Percentiles rank a stretch among this genome's conserved stretches.
These are phyloP conservation scores for Archaeoteleia sp. DNA, from an alignment of 2,888 invertebrate genomes.

Conservation along the genomic window DNA sequence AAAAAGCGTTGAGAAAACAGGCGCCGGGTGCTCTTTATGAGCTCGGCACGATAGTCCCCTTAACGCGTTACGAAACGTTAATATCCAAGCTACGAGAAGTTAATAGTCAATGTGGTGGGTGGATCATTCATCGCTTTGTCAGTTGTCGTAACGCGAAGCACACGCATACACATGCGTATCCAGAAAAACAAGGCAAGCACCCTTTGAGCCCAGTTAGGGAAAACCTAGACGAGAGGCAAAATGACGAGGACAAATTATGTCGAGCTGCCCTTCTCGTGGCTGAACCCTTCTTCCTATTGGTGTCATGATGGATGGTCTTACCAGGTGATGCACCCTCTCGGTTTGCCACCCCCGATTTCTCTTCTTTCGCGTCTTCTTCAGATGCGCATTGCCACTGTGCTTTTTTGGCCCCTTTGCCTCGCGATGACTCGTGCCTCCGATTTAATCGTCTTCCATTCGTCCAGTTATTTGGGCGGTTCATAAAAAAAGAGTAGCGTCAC, in stretches of 20 bases:
- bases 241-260: conserved; percentile 54
- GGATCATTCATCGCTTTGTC: conserved; percentile 44
- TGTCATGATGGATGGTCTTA: conserved; percentile 55
- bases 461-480: conserved; percentile 17
- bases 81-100: conserved; percentile 65
- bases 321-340: conserved; percentile 58
- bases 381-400: not conserved
- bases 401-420: not conserved
- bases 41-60: conserved; percentile 37
- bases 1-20: conserved; percentile 17
- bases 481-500: conserved; percentile 22
- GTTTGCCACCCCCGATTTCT: conserved; percentile 44
- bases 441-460: conserved; percentile 40
- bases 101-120: conserved; percentile 61
- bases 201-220: conserved; percentile 42
- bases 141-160: conserved; percentile 6
- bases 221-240: conserved; percentile 12
- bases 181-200: conserved; percentile 38
- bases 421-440: conserved; percentile 36
- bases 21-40: conserved; percentile 54
- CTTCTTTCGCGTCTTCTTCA: conserved; percentile 1
- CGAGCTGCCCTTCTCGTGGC: conserved; percentile 14
- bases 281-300: conserved; percentile 48
- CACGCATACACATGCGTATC: conserved; percentile 22
- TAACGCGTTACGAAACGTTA: conserved; percentile 59